Conservation (phyloP, 2,797 vertebrate species). For the Myotis findleyi region DNA sequence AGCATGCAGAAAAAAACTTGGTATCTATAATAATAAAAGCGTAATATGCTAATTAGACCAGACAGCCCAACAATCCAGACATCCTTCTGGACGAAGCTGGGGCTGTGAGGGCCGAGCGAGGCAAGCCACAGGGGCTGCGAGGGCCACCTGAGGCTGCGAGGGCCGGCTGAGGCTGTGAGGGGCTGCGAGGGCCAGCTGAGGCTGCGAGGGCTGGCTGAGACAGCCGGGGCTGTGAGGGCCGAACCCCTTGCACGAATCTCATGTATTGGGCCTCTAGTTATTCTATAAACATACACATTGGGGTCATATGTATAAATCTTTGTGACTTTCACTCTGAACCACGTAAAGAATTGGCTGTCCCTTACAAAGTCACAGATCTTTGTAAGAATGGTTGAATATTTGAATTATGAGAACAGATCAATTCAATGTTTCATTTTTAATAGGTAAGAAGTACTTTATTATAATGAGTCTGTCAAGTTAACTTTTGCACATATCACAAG, state of each 20-base stretch:
- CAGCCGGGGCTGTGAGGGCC: too few relatives aligned
- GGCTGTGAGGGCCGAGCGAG: accelerated
- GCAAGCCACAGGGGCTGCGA: too few relatives aligned
- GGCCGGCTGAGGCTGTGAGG: too few relatives aligned
- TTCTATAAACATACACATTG: background rate
- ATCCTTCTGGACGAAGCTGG: too few relatives aligned
- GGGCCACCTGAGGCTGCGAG: too few relatives aligned
- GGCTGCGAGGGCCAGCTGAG: too few relatives aligned
- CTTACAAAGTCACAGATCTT: constrained; percentile 48
- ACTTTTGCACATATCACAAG: background rate
- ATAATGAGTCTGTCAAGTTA: constrained; percentile 41
- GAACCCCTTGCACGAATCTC: too few relatives aligned
- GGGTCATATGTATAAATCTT: constrained; percentile 1
- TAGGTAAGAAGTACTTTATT: constrained; percentile 28
- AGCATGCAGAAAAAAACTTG: background rate
- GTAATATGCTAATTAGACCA: too few relatives aligned
- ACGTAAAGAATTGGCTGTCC: background rate
- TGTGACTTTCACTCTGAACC: background rate
- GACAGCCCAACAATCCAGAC: too few relatives aligned
- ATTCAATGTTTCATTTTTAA: constrained; percentile 25
- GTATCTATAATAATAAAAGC: background rate
- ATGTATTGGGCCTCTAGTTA: background rate
- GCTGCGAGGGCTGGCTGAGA: too few relatives aligned
- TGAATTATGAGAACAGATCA: background rate
- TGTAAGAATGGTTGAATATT: constrained; percentile 55